A percentile compares a stretch with the other conserved stretches of the same genome.
Conservation (phyloP, 2,888 invertebrate species). For the Lampropteryx suffumata region DNA sequence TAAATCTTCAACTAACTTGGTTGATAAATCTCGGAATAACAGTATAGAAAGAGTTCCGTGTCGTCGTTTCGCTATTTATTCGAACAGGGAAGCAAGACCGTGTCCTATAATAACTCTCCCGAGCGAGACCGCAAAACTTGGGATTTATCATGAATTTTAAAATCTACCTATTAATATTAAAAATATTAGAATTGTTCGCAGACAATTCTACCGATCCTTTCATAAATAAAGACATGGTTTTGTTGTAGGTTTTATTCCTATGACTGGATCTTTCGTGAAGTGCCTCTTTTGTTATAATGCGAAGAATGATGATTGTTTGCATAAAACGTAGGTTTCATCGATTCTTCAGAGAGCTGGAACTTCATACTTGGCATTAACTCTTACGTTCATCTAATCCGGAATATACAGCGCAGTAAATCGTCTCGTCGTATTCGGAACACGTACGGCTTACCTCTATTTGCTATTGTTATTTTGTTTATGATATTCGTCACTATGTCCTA, state of each 20-base stretch:
- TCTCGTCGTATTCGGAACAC: constrained; percentile 58
- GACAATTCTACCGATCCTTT: too few species aligned
- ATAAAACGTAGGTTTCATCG: constrained; percentile 30
- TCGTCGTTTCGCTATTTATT: constrained; percentile 60
- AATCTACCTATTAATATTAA: constrained; percentile 47
- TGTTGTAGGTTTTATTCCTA: too few species aligned
- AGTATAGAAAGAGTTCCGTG: constrained; percentile 54
- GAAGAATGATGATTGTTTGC: constrained; percentile 40
- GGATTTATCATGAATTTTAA: constrained; percentile 75
- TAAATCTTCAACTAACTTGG: constrained; percentile 52
- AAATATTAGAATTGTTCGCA: constrained; percentile 39
- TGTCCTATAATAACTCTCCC: constrained; percentile 35
- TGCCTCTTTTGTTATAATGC: neutral
- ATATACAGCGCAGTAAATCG: constrained; percentile 58
- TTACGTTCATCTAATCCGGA: constrained; percentile 47
- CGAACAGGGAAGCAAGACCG: constrained; percentile 44
- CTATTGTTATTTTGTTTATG: constrained; percentile 42
- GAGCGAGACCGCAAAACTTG: constrained; percentile 56
- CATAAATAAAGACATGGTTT: too few species aligned
- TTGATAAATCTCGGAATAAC: constrained; percentile 56
- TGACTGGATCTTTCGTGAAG: too few species aligned
- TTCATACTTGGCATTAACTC: constrained; percentile 46
- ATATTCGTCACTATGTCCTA: constrained; percentile 1
- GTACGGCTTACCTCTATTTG: constrained; percentile 52
- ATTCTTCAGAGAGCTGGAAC: constrained; percentile 31